A percentile compares a stretch with the other conserved stretches of the same genome.
Conservation (phyloP, 2,113 vertebrate species). For the Riparia riparia region DNA sequence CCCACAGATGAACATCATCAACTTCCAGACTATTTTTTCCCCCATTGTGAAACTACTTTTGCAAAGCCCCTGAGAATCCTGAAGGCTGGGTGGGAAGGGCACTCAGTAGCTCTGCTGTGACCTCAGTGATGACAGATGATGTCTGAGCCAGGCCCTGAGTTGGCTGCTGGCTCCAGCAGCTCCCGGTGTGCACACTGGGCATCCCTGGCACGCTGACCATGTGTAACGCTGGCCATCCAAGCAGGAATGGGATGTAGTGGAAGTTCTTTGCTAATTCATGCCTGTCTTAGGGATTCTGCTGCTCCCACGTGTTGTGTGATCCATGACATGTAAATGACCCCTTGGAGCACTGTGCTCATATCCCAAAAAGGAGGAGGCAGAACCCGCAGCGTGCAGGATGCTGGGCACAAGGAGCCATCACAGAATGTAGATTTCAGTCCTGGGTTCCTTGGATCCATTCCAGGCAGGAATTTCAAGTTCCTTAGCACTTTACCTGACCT, state of each 20-base stretch:
- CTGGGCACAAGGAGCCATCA: neutral
- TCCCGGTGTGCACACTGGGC: rapidly evolving
- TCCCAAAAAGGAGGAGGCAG: neutral
- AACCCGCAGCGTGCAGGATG: neutral
- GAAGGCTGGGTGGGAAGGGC: neutral
- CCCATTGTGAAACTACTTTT: neutral
- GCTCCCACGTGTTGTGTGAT: neutral
- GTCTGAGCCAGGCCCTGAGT: neutral
- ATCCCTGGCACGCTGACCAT: rapidly evolving
- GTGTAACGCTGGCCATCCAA: neutral
- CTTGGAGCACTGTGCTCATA: neutral
- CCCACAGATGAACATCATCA: neutral
- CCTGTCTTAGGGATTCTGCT: neutral
- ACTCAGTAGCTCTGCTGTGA: neutral
- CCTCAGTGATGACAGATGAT: neutral
- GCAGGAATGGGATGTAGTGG: neutral
- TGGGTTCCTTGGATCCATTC: neutral
- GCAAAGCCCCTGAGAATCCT: neutral
- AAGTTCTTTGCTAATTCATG: conserved; percentile 15
- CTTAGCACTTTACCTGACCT: neutral
- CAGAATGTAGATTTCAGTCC: neutral
- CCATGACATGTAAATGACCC: neutral
- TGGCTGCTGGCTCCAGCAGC: neutral
- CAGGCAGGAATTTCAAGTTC: neutral
- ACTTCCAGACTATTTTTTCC: neutral